Evolutionary conservation across 2,113 vertebrate species (phyloP).

Genomic region (Martes martes): DNA sequence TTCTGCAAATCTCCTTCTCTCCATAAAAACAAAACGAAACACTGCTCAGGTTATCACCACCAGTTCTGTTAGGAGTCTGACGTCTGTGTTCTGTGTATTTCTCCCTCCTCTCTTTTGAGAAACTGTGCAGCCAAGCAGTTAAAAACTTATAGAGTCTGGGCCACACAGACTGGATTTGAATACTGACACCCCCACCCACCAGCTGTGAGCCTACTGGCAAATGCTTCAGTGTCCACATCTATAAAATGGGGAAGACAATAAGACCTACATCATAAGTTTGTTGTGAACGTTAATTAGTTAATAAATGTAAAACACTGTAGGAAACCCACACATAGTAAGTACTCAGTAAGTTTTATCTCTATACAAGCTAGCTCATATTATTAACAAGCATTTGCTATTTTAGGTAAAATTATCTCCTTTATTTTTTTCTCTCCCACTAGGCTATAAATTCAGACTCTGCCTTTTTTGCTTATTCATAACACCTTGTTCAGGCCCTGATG

Average conservation of each 20-base stretch:
- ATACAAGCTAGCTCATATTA: not conserved
- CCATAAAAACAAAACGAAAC: not conserved
- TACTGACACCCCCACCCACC: not conserved
- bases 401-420: not conserved
- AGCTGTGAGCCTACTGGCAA: not conserved
- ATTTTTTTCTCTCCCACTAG: not conserved
- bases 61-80: not conserved
- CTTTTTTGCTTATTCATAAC: not conserved
- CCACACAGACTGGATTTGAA: not conserved
- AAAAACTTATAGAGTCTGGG: not conserved
- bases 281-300: not conserved
- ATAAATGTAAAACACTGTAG: not conserved
- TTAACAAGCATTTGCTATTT: not conserved
- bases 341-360: not conserved
- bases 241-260: not conserved
- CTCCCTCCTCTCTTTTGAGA: not conserved
- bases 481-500: not conserved
- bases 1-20: not conserved
- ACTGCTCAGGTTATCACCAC: not conserved
- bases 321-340: not conserved
- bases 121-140: not conserved
- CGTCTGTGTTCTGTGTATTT: not conserved
- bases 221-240: not conserved
- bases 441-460: not conserved
- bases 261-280: not conserved